These are phyloP conservation scores for Psophia crepitans DNA, from an alignment of 2,113 vertebrate species.

Conservation along the genomic window DNA sequence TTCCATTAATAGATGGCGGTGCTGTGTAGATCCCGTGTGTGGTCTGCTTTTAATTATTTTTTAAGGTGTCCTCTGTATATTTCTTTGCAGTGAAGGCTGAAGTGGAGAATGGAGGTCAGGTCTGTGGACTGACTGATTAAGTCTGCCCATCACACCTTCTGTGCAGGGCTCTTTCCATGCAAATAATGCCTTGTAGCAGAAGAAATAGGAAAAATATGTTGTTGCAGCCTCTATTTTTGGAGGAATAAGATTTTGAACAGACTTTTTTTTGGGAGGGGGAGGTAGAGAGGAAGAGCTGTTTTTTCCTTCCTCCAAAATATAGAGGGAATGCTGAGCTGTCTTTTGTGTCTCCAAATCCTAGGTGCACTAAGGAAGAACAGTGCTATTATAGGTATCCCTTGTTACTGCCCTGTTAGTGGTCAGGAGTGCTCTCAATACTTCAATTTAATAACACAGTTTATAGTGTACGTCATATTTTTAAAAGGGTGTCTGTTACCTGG, in stretches of 20 bases:
- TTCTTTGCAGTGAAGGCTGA: not conserved
- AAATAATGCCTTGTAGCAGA: not conserved
- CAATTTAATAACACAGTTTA: not conserved
- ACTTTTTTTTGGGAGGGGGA: not conserved
- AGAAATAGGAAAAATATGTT: not conserved
- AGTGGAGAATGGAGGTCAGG: not conserved
- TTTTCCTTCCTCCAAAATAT: not conserved
- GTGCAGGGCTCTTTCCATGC: not conserved
- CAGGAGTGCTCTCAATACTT: not conserved
- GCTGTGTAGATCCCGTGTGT: conserved; percentile 20
- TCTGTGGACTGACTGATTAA: conserved; percentile 20
- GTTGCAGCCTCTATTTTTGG: not conserved
- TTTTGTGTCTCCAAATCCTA: not conserved
- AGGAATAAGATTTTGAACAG: not conserved
- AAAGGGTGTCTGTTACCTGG: not conserved
- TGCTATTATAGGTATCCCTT: not conserved
- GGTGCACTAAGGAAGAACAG: accelerated
- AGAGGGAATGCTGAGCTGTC: not conserved
- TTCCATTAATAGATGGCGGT: conserved; percentile 51
- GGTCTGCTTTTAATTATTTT: conserved; percentile 61
- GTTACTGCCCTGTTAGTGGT: not conserved
- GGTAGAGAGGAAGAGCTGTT: not conserved
- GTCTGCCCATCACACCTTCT: not conserved
- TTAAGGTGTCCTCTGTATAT: conserved; percentile 45
- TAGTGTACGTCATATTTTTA: not conserved